Evolutionary conservation across 2,888 invertebrate genomes (phyloP).

Genomic region (Macaria notata): DNA sequence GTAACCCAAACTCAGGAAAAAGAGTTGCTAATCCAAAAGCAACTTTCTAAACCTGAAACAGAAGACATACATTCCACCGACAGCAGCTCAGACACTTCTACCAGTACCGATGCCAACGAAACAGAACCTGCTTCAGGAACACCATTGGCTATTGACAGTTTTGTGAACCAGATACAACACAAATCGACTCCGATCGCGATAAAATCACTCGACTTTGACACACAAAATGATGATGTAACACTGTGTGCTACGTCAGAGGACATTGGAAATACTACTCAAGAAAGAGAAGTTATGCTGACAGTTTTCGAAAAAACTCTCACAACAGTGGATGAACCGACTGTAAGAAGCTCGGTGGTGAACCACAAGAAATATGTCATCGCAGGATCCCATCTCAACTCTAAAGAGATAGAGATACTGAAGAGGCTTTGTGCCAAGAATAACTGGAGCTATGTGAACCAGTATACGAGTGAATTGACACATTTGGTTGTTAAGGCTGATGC

Average conservation of each 20-base stretch:
- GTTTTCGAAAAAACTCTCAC: conserved; percentile 60
- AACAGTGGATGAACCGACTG: conserved; percentile 17
- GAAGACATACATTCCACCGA: conserved; percentile 44
- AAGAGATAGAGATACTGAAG: conserved; percentile 52
- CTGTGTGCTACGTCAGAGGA: conserved; percentile 51
- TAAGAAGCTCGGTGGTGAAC: conserved; percentile 26
- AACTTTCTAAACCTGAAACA: conserved; percentile 9
- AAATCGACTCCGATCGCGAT: conserved; percentile 70
- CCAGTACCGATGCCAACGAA: conserved; percentile 40
- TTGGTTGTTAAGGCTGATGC: conserved; percentile 71
- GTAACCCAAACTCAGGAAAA: conserved; percentile 37
- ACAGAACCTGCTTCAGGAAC: conserved; percentile 46
- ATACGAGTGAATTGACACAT: conserved; percentile 64
- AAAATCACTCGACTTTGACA: conserved; percentile 65
- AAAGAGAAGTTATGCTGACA: conserved; percentile 63
- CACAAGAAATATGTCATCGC: conserved; percentile 52
- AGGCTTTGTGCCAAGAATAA: conserved; percentile 49
- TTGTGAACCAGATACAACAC: conserved; percentile 61
- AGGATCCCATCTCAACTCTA: conserved; percentile 56
- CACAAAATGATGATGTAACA: conserved; percentile 47
- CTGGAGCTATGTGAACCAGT: conserved; percentile 62
- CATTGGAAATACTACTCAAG: conserved; percentile 62
- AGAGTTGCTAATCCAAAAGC: neutral
- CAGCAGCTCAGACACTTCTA: conserved; percentile 48
- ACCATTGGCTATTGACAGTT: conserved; percentile 63